phyloP scores from a whole-genome alignment of 2,888 invertebrate genomes.

The Drosophila basisetae region DNA sequence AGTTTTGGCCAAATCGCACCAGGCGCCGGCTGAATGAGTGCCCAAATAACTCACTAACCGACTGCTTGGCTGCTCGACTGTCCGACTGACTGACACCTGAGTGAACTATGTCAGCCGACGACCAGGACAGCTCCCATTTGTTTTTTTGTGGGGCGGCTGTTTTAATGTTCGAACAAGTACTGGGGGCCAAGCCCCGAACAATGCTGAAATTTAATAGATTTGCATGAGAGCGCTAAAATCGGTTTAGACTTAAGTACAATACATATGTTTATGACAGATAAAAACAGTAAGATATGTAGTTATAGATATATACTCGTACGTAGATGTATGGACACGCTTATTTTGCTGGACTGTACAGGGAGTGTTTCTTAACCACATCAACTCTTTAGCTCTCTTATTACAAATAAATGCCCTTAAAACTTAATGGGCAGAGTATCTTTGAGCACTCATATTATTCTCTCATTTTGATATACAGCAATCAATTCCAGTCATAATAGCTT shows the following conservation, averaged over 20 bases:
- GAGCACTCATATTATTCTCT: background rate
- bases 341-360: slow-evolving; percentile 7
- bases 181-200: slow-evolving; percentile 22
- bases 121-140: slow-evolving; percentile 56
- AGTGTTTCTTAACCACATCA: background rate
- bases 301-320: slow-evolving; percentile 15
- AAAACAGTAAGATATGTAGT: slow-evolving; percentile 16
- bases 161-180: slow-evolving; percentile 35
- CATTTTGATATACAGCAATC: background rate
- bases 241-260: slow-evolving; percentile 26
- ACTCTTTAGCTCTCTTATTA: no score
- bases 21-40: slow-evolving; percentile 38
- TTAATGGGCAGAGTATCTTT: background rate
- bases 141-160: slow-evolving; percentile 38
- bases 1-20: slow-evolving; percentile 8
- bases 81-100: slow-evolving; percentile 62
- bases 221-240: slow-evolving; percentile 19
- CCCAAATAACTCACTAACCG: slow-evolving; percentile 32
- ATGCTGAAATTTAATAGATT: slow-evolving; percentile 23
- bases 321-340: slow-evolving; percentile 10
- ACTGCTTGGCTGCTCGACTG: slow-evolving; percentile 12
- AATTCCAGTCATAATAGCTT: slow-evolving; percentile 2
- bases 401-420: background rate
- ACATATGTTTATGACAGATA: slow-evolving; percentile 19
- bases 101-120: slow-evolving; percentile 52